Conservation (phyloP, 2,797 vertebrate genomes). For the Leptatherina wallacei region DNA sequence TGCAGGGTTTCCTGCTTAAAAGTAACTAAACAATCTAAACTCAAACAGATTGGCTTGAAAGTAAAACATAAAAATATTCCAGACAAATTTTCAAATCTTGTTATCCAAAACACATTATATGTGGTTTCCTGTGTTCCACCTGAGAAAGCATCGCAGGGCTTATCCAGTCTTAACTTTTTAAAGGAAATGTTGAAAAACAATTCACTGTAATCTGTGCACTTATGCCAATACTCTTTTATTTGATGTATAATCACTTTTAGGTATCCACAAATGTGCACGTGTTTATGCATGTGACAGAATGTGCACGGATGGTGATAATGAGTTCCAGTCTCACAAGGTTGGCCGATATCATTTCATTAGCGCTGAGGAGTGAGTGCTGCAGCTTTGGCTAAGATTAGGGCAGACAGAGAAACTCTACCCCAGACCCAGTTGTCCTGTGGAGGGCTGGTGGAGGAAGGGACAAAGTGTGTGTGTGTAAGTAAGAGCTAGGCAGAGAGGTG, state of each 20-base stretch:
- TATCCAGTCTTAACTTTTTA: not conserved
- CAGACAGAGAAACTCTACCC: slow-evolving; percentile 78
- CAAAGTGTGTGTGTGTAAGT: slow-evolving; percentile 36
- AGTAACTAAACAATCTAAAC: slow-evolving; percentile 42
- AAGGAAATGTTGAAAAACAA: slow-evolving; percentile 2
- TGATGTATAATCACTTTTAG: slow-evolving; percentile 21
- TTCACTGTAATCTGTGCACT: not conserved
- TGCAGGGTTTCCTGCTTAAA: slow-evolving; percentile 23
- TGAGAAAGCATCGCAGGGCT: slow-evolving; percentile 16
- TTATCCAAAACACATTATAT: slow-evolving; percentile 45
- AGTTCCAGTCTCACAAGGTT: slow-evolving; percentile 73
- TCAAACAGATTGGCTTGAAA: slow-evolving; percentile 10
- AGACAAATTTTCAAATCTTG: slow-evolving; percentile 32
- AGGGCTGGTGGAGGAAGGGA: slow-evolving; percentile 68
- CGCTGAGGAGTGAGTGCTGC: slow-evolving; percentile 50
- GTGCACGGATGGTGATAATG: slow-evolving; percentile 70
- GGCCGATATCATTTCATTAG: slow-evolving; percentile 80
- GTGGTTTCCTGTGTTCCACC: slow-evolving; percentile 27
- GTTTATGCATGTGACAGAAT: slow-evolving; percentile 30
- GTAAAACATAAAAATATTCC: slow-evolving; percentile 13
- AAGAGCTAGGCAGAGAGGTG: slow-evolving; percentile 3
- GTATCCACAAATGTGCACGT: slow-evolving; percentile 21
- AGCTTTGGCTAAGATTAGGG: slow-evolving; percentile 78
- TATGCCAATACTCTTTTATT: not conserved
- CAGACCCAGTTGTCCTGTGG: slow-evolving; percentile 72